phyloP scores from a whole-genome alignment of 2,113 vertebrate genomes.

The Arvicanthis niloticus region DNA sequence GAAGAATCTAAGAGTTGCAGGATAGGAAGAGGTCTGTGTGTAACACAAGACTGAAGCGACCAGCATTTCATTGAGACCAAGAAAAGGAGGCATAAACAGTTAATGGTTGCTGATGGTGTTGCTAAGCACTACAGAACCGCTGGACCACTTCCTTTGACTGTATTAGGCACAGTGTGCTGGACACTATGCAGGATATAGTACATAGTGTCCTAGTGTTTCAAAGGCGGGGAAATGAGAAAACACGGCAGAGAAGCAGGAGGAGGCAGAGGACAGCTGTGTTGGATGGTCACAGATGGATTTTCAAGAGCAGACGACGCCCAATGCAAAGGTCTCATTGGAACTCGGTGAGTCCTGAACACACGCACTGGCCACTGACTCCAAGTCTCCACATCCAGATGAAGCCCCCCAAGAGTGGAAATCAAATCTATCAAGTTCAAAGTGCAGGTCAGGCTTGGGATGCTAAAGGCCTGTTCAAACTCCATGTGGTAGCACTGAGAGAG shows the following conservation, averaged over 20 bases:
- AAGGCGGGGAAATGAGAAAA: background rate
- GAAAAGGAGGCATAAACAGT: background rate
- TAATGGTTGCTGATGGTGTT: background rate
- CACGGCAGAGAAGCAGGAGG: background rate
- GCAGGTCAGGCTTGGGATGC: background rate
- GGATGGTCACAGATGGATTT: background rate
- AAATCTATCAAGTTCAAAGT: background rate
- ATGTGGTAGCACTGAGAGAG: background rate
- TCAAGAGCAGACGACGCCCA: background rate
- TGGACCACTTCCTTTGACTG: background rate
- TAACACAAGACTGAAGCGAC: background rate
- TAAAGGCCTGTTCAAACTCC: background rate
- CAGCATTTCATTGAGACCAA: background rate
- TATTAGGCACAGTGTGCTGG: background rate
- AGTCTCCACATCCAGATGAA: background rate
- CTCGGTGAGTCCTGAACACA: background rate
- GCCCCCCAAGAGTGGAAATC: background rate
- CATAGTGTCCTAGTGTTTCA: background rate
- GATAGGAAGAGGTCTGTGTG: background rate
- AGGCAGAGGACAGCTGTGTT: background rate
- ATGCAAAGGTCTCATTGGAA: background rate
- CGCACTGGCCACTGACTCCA: background rate
- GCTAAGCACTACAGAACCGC: background rate
- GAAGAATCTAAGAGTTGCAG: background rate
- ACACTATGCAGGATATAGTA: background rate